Conservation (phyloP, 64 coral and sea anemone genomes). For the Stylophora pistillata region DNA sequence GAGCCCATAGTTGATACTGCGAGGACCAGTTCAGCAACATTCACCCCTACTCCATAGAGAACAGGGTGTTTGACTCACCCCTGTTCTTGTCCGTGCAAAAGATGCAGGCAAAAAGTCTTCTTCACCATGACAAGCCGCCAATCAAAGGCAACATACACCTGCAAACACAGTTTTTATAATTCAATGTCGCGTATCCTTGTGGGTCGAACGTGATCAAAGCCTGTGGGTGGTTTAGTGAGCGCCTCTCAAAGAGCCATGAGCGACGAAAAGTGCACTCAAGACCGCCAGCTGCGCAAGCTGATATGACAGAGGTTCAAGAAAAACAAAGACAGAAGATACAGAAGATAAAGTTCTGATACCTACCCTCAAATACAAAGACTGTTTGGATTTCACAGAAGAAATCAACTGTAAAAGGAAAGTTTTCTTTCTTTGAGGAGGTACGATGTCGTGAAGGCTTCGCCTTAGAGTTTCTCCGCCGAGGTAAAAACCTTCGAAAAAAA, state of each 20-base stretch:
- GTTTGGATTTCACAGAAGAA: conserved; percentile 57
- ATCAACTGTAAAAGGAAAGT: conserved; percentile 58
- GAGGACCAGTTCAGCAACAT: no score
- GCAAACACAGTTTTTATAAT: neutral
- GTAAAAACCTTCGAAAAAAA: conserved; percentile 66
- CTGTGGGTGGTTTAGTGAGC: no score
- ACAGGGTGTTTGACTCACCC: conserved; percentile 24
- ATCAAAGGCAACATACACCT: conserved; percentile 83
- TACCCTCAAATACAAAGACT: conserved; percentile 75
- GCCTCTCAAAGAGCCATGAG: no score
- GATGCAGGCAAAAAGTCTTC: conserved; percentile 79
- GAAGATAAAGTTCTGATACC: neutral
- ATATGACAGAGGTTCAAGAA: no score
- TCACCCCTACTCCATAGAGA: no score
- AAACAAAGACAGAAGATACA: neutral
- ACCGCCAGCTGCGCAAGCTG: no score
- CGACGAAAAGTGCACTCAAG: no score
- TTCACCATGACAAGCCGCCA: conserved; percentile 82
- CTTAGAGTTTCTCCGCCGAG: conserved; percentile 52
- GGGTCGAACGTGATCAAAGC: no score
- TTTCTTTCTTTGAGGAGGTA: conserved; percentile 67
- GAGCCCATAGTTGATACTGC: no score
- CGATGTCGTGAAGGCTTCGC: conserved; percentile 70
- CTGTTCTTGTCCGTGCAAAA: conserved; percentile 50
- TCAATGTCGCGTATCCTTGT: no score